These are phyloP conservation scores for Helicoverpa armigera DNA, from an alignment of 1,140 invertebrate genomes.

Conservation along the genomic window DNA sequence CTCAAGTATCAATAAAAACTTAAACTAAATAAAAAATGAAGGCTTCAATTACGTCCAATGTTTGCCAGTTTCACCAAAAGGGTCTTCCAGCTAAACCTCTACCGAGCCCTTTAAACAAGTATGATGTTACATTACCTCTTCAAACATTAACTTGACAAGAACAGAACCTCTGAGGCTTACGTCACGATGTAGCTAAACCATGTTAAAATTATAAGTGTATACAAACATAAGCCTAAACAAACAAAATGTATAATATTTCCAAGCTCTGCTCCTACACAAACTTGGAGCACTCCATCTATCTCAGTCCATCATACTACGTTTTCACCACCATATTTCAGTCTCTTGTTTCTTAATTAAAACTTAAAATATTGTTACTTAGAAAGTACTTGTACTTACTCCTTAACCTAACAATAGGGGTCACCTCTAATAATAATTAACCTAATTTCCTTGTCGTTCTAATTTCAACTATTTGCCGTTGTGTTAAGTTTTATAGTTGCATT, in stretches of 20 bases:
- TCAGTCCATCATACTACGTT: slow-evolving; percentile 25
- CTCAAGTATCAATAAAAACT: no score
- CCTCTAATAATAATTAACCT: slow-evolving; percentile 46
- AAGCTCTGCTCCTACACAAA: slow-evolving; percentile 1
- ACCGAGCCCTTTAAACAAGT: no score
- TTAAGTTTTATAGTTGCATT: slow-evolving; percentile 42
- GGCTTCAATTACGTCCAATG: no score
- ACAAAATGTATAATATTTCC: slow-evolving; percentile 3
- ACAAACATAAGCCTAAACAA: not conserved
- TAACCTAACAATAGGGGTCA: slow-evolving; percentile 45
- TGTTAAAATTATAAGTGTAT: not conserved
- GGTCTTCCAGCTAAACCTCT: no score
- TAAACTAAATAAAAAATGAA: no score
- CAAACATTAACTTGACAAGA: no score
- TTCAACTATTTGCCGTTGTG: slow-evolving; percentile 43
- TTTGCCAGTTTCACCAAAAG: no score
- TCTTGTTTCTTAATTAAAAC: slow-evolving; percentile 39
- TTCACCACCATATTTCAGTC: slow-evolving; percentile 5
- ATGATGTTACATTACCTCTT: no score
- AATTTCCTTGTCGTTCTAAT: slow-evolving; percentile 30
- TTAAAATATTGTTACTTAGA: slow-evolving; percentile 28
- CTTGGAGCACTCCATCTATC: not conserved
- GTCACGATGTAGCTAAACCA: no score
- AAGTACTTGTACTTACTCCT: slow-evolving; percentile 26
- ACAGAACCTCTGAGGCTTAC: no score